phyloP scores from a whole-genome alignment of 2,797 vertebrate species.

The Simalia tracyae region DNA sequence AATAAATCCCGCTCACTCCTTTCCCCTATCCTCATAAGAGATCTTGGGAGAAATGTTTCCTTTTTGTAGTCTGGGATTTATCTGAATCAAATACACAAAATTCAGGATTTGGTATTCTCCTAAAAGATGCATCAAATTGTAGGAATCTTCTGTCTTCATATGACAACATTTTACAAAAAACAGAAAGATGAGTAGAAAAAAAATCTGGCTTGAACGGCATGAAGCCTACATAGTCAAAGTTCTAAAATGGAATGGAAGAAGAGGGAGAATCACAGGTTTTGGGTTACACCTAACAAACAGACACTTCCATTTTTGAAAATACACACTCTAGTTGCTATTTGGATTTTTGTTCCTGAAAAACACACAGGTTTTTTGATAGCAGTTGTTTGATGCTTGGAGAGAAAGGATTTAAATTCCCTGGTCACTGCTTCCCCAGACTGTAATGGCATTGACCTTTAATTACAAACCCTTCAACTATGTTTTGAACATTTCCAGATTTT shows the following conservation, averaged over 20 bases:
- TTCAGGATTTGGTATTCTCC: background rate
- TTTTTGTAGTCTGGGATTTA: background rate
- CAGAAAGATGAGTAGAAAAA: background rate
- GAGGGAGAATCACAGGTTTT: background rate
- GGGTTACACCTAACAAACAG: background rate
- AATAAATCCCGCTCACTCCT: background rate
- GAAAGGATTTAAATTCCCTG: background rate
- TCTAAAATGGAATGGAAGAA: background rate
- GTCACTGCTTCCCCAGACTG: too few species aligned
- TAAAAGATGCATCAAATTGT: background rate
- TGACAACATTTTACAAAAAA: background rate
- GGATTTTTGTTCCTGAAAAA: background rate
- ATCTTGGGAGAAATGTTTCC: background rate
- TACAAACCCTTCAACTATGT: background rate
- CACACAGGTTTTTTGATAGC: too few species aligned
- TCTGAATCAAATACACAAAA: background rate
- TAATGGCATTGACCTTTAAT: background rate
- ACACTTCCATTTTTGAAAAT: background rate
- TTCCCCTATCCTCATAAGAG: background rate
- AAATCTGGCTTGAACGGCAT: background rate
- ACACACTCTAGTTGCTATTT: background rate
- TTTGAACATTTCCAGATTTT: background rate
- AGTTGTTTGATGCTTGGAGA: background rate
- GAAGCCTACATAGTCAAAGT: background rate
- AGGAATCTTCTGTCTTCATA: background rate